Conservation (phyloP, 2,797 vertebrate genomes). For the Pseudochromis fuscus region DNA sequence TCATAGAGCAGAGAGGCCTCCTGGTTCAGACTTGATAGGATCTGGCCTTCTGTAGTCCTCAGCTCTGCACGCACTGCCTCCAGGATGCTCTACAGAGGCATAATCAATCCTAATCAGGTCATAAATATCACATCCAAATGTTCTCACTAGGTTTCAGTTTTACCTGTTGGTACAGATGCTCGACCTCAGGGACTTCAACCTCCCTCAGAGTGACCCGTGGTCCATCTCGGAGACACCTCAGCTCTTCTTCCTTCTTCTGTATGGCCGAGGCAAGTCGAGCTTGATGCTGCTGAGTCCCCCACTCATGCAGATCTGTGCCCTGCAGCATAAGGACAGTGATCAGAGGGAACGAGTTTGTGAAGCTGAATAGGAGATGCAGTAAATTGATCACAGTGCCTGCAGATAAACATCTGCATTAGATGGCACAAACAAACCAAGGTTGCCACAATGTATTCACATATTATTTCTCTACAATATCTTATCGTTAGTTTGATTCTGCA, state of each 20-base stretch:
- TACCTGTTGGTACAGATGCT: constrained; percentile 48
- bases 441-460: background rate
- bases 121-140: background rate
- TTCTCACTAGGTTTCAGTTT: background rate
- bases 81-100: constrained; percentile 5
- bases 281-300: constrained; percentile 32
- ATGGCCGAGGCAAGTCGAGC: background rate
- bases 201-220: constrained; percentile 45
- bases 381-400: too few relatives aligned
- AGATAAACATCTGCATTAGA: too few relatives aligned
- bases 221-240: constrained; percentile 28
- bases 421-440: background rate
- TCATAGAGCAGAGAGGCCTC: constrained; percentile 52
- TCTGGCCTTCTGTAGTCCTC: constrained; percentile 40
- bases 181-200: constrained; percentile 22
- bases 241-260: constrained; percentile 51
- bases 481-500: too few relatives aligned
- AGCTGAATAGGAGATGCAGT: background rate
- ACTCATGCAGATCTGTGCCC: constrained; percentile 47
- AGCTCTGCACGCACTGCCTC: constrained; percentile 39
- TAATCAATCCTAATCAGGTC: background rate
- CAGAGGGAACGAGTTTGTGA: background rate
- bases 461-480: too few relatives aligned
- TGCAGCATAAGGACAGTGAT: constrained; percentile 23
- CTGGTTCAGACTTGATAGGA: constrained; percentile 36